Percentiles rank a stretch among this genome's conserved stretches.
phyloP scores from a whole-genome alignment of 1,140 invertebrate genomes.

The Drosophila suzukii region DNA sequence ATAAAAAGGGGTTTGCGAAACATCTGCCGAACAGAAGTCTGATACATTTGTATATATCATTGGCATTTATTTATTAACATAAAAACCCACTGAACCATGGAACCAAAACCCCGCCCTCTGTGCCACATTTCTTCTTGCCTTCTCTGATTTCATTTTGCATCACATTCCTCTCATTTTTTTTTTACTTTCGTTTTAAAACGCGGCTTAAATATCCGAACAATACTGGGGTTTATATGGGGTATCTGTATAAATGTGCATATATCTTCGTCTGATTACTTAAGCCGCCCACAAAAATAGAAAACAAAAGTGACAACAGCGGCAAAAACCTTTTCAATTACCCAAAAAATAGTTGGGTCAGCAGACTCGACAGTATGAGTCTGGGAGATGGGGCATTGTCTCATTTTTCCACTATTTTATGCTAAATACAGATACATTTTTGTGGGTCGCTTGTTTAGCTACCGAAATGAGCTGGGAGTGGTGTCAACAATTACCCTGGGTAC shows the following conservation, averaged over 20 bases:
- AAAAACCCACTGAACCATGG: conserved; percentile 78
- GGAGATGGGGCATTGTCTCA: conserved; percentile 35
- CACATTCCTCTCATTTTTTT: conserved; percentile 18
- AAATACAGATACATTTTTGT: conserved; percentile 38
- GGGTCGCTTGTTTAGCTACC: conserved; percentile 43
- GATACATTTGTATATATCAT: conserved; percentile 39
- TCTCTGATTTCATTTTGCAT: conserved; percentile 53
- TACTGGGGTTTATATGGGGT: conserved; percentile 1
- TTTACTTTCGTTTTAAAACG: conserved; percentile 67
- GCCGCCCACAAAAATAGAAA: conserved; percentile 63
- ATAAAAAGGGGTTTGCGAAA: conserved; percentile 8
- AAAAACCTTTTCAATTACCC: conserved; percentile 76
- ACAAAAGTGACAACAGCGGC: conserved; percentile 46
- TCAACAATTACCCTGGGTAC: conserved; percentile 28
- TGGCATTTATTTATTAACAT: conserved; percentile 78
- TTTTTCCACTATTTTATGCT: conserved; percentile 28
- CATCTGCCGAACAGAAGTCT: conserved; percentile 38
- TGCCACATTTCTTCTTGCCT: conserved; percentile 59
- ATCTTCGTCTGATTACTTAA: conserved; percentile 70
- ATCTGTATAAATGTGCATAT: conserved; percentile 14
- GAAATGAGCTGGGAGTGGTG: conserved; percentile 53
- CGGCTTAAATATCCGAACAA: conserved; percentile 51
- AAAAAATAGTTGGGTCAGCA: conserved; percentile 66
- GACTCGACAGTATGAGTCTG: conserved; percentile 12
- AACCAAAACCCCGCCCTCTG: conserved; percentile 21